phyloP scores from a whole-genome alignment of 2,888 invertebrate species.

The Microctonus aethiopoides region DNA sequence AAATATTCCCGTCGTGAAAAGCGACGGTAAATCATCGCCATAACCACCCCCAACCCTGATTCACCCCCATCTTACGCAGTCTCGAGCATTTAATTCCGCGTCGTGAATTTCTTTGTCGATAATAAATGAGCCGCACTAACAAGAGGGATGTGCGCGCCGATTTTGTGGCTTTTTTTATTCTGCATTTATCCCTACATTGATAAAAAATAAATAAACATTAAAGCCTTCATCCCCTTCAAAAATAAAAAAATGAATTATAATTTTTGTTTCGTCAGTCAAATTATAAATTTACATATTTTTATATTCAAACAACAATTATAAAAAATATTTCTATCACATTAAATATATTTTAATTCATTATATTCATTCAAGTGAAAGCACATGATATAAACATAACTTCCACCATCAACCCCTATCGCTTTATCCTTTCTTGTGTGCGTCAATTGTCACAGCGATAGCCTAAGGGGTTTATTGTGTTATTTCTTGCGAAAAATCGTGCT shows the following conservation, averaged over 20 bases:
- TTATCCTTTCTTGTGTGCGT: neutral
- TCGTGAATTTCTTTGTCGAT: conserved; percentile 4
- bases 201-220: neutral
- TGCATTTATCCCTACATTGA: neutral
- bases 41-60: conserved; percentile 3
- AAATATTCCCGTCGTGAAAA: conserved; percentile 1
- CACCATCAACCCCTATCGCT: neutral
- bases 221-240: neutral
- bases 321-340: neutral
- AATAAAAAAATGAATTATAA: neutral
- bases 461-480: neutral
- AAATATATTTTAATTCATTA: neutral
- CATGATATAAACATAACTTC: neutral
- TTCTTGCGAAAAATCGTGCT: conserved; percentile 1
- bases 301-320: neutral
- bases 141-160: neutral
- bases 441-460: neutral
- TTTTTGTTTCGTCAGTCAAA: neutral
- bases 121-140: conserved; percentile 17
- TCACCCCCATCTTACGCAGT: neutral
- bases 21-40: conserved; percentile 4
- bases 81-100: conserved; percentile 7
- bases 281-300: neutral
- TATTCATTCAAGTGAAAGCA: neutral
- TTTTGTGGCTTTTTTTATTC: neutral